Percentiles rank a stretch among this genome's conserved stretches.
Conservation (phyloP, 2,888 invertebrate genomes). For the Palloptera scutellata region DNA sequence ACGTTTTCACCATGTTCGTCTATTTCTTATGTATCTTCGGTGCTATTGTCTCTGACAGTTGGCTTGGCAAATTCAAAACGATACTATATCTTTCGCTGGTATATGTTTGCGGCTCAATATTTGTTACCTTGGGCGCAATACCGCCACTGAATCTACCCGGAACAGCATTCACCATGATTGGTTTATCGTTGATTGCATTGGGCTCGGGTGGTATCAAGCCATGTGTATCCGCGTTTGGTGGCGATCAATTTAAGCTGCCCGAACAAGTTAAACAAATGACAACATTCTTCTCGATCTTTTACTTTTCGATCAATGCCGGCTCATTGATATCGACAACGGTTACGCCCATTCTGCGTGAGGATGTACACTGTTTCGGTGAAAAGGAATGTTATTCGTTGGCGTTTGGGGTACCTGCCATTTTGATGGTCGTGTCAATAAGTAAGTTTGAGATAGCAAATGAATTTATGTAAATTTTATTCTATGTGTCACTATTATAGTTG, state of each 20-base stretch:
- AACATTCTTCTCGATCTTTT: conserved; percentile 79
- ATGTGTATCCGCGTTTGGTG: conserved; percentile 83
- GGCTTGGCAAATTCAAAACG: conserved; percentile 79
- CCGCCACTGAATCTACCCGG: conserved; percentile 66
- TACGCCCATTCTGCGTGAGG: conserved; percentile 77
- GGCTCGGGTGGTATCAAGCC: conserved; percentile 87
- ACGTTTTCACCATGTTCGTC: conserved; percentile 76
- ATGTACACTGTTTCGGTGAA: conserved; percentile 72
- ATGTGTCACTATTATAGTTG: conserved; percentile 66
- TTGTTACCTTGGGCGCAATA: conserved; percentile 71
- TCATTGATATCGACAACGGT: conserved; percentile 77
- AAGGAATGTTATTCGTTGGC: conserved; percentile 76
- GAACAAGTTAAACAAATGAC: conserved; percentile 72
- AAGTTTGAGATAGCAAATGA: conserved; percentile 48
- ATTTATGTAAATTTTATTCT: not conserved
- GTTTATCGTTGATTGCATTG: conserved; percentile 74
- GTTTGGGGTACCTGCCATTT: conserved; percentile 78
- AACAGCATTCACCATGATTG: conserved; percentile 70
- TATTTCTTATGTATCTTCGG: conserved; percentile 82
- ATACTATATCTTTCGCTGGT: conserved; percentile 79
- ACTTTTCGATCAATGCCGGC: conserved; percentile 74
- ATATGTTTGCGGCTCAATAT: conserved; percentile 74
- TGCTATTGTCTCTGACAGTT: conserved; percentile 81
- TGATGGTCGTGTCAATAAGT: conserved; percentile 77
- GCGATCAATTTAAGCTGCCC: conserved; percentile 77